Evolutionary conservation across 2,888 invertebrate species (phyloP).

Genomic region (Orchestes rusci): DNA sequence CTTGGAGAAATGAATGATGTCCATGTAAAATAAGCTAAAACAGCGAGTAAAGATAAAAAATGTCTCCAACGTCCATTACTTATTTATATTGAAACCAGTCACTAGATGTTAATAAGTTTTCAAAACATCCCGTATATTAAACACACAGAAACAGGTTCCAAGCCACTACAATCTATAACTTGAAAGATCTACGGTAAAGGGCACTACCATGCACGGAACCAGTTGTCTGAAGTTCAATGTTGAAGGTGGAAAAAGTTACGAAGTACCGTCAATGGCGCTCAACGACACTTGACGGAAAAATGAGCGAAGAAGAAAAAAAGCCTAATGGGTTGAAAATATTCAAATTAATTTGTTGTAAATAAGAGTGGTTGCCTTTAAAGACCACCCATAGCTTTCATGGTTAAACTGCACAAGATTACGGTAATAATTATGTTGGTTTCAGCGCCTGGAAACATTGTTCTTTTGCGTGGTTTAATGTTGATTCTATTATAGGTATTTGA

Average conservation of each 20-base stretch:
- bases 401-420: slow-evolving; percentile 20
- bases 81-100: too few relatives aligned
- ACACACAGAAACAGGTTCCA: slow-evolving; percentile 19
- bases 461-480: too few relatives aligned
- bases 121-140: slow-evolving; percentile 23
- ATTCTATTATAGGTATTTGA: too few relatives aligned
- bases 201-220: slow-evolving; percentile 10
- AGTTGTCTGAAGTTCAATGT: too few relatives aligned
- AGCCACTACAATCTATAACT: slow-evolving; percentile 21
- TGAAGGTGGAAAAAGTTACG: too few relatives aligned
- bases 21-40: too few relatives aligned
- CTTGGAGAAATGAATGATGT: too few relatives aligned
- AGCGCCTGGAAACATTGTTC: too few relatives aligned
- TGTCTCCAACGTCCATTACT: too few relatives aligned
- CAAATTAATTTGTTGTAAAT: slow-evolving; percentile 23
- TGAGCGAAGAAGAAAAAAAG: slow-evolving; percentile 16
- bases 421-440: slow-evolving; percentile 16
- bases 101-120: slow-evolving; percentile 22
- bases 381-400: slow-evolving; percentile 21
- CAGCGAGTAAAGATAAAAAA: too few relatives aligned
- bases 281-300: too few relatives aligned
- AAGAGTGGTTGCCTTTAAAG: slow-evolving; percentile 19
- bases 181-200: slow-evolving; percentile 12
- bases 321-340: slow-evolving; percentile 23
- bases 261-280: too few relatives aligned